These are phyloP conservation scores for Gibbula magus DNA, from an alignment of 2,888 invertebrate species.

Conservation along the genomic window DNA sequence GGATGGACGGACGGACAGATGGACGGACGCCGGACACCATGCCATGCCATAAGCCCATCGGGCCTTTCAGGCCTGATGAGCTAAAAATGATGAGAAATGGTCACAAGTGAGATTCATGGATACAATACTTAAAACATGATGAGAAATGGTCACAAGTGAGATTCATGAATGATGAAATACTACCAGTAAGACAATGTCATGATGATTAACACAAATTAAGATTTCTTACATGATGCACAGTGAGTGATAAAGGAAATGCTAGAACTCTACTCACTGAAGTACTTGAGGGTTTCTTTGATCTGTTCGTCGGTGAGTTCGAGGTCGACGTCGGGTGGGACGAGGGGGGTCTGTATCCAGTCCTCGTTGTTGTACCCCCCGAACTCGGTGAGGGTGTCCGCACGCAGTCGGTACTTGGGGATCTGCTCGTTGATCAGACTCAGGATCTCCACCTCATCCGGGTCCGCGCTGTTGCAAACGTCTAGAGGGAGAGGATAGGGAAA, in stretches of 20 bases:
- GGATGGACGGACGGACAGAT: too few relatives aligned
- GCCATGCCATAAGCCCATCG: too few relatives aligned
- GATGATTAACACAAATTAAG: not conserved
- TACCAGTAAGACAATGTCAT: not conserved
- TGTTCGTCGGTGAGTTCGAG: constrained; percentile 88
- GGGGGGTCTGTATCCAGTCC: constrained; percentile 83
- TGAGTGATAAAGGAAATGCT: too few relatives aligned
- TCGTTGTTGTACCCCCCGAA: constrained; percentile 90
- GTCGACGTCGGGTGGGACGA: constrained; percentile 81
- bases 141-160: too few relatives aligned
- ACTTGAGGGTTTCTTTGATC: constrained; percentile 96
- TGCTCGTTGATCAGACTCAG: constrained; percentile 95
- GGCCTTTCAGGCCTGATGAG: too few relatives aligned
- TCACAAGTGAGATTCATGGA: too few relatives aligned
- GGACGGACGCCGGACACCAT: too few relatives aligned
- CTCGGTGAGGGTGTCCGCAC: constrained; percentile 94
- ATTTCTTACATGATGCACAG: not conserved
- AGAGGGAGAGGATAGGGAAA: not conserved
- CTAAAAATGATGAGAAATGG: too few relatives aligned
- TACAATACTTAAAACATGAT: too few relatives aligned
- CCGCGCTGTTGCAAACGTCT: constrained; percentile 95
- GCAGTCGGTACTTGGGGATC: constrained; percentile 93
- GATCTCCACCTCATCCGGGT: constrained; percentile 96
- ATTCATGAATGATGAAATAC: not conserved
- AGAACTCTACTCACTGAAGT: constrained; percentile 87